Percentiles rank a stretch among this genome's conserved stretches.
Evolutionary conservation across 2,888 invertebrate genomes (phyloP).

Genomic region (Pterobdella sp.): DNA sequence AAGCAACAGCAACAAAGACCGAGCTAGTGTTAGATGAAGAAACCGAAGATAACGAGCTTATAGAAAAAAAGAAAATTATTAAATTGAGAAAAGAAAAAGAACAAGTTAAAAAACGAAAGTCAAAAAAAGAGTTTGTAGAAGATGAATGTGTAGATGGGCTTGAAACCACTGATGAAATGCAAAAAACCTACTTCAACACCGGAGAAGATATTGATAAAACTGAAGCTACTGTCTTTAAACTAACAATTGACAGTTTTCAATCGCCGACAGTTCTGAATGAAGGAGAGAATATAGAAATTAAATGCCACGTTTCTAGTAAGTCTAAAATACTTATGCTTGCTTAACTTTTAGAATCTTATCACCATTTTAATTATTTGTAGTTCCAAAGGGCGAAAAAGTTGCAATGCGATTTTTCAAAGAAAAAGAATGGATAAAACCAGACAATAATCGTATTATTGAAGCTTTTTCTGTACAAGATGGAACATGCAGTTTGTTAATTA

Average conservation of each 20-base stretch:
- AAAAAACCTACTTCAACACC: background rate
- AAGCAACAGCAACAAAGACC: background rate
- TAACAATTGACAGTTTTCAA: background rate
- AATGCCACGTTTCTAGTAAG: slow-evolving; percentile 31
- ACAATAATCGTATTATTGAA: background rate
- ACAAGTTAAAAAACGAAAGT: background rate
- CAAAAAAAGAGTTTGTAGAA: background rate
- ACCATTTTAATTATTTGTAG: background rate
- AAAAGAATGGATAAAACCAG: background rate
- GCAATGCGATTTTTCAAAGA: slow-evolving; percentile 5
- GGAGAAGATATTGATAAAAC: background rate
- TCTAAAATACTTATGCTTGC: background rate
- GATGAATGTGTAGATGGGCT: slow-evolving; percentile 11
- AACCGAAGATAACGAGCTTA: background rate
- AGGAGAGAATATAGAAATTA: slow-evolving; percentile 30
- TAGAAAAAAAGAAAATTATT: background rate
- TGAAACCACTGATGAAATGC: background rate
- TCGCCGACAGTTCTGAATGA: slow-evolving; percentile 25
- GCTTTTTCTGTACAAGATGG: background rate
- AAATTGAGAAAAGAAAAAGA: slow-evolving; percentile 1
- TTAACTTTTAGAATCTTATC: background rate
- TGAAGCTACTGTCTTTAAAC: background rate
- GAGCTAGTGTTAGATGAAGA: background rate
- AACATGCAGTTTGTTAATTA: background rate
- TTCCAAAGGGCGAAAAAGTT: background rate